Evolutionary conservation across 1,140 invertebrate species (phyloP).

Genomic region (Probaryconus sp.): DNA sequence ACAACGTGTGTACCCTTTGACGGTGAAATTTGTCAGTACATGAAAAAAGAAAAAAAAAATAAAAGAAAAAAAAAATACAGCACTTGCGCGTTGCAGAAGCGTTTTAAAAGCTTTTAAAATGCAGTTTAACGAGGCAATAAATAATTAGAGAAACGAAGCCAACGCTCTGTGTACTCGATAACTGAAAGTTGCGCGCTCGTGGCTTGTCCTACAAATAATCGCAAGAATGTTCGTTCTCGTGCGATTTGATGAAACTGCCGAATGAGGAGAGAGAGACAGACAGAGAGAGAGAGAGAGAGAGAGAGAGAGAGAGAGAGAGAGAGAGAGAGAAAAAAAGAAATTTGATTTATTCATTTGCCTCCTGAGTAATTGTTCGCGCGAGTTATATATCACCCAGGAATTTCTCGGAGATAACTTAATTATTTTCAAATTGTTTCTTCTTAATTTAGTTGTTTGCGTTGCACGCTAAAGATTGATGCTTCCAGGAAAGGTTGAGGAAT

Average conservation of each 20-base stretch:
- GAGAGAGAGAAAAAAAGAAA: conserved; percentile 9
- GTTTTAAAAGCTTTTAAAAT: conserved; percentile 58
- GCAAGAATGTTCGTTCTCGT: conserved; percentile 39
- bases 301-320: no score
- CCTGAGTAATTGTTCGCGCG: neutral
- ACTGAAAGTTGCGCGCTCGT: conserved; percentile 49
- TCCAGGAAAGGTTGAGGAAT: no score
- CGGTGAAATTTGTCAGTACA: conserved; percentile 49
- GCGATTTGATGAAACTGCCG: conserved; percentile 32
- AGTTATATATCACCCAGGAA: conserved; percentile 24
- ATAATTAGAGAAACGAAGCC: conserved; percentile 59
- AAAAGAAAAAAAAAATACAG: neutral
- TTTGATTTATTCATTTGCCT: conserved; percentile 51
- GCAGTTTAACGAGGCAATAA: conserved; percentile 60
- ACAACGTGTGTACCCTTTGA: conserved; percentile 24
- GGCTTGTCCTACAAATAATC: conserved; percentile 54
- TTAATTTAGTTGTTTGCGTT: neutral
- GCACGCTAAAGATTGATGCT: neutral
- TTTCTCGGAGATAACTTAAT: conserved; percentile 52
- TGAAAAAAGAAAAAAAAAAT: conserved; percentile 11
- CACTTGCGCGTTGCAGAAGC: conserved; percentile 51
- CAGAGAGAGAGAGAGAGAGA: no score
- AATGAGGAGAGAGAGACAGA: no score
- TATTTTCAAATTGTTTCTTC: neutral
- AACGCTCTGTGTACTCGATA: conserved; percentile 37